Evolutionary conservation across 2,113 vertebrate genomes (phyloP).

Genomic region (Erpornis zantholeuca): DNA sequence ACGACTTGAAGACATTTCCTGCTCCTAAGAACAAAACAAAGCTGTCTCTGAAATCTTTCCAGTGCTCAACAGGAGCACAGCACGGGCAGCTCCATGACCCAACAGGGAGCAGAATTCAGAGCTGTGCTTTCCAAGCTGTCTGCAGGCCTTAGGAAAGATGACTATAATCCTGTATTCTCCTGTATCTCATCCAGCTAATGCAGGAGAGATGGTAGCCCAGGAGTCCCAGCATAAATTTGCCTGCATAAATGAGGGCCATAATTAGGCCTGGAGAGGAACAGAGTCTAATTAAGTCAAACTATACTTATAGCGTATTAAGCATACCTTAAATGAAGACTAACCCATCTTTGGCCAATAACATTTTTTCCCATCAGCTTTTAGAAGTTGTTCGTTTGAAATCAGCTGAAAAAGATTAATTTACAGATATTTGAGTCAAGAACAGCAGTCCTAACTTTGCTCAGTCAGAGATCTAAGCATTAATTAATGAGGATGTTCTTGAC

Average conservation of each 20-base stretch:
- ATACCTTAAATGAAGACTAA: background rate
- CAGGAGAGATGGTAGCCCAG: background rate
- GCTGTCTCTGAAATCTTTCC: background rate
- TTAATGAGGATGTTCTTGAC: background rate
- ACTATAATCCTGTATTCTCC: background rate
- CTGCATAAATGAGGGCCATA: accelerated
- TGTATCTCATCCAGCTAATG: background rate
- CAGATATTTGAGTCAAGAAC: background rate
- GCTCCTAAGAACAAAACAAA: background rate
- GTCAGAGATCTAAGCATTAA: background rate
- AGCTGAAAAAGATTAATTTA: background rate
- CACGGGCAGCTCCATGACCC: background rate
- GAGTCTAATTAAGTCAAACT: background rate
- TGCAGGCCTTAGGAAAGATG: background rate
- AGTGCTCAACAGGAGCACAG: accelerated
- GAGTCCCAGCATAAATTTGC: background rate
- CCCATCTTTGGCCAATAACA: background rate
- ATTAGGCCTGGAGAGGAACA: background rate
- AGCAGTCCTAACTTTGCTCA: background rate
- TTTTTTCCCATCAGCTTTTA: background rate
- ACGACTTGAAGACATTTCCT: background rate
- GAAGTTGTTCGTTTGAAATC: background rate
- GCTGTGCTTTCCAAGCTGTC: background rate
- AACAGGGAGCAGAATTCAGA: background rate
- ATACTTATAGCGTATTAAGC: background rate